These are phyloP conservation scores for Oryzias dopingdopingensis DNA, from an alignment of 2,797 vertebrate species.

Conservation along the genomic window DNA sequence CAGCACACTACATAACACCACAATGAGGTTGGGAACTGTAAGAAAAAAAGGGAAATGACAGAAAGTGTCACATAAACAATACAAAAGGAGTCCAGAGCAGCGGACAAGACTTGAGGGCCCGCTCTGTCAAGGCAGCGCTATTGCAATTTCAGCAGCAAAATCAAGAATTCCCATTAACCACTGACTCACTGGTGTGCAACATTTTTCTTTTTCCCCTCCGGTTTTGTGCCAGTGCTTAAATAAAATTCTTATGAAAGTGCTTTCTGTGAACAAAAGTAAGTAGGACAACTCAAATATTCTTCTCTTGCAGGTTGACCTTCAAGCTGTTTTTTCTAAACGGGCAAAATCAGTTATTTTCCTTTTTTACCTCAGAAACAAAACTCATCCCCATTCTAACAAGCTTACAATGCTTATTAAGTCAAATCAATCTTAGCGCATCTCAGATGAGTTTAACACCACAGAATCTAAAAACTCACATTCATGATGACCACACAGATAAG, in stretches of 20 bases:
- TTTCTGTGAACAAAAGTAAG: constrained; percentile 7
- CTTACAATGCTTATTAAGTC: too few relatives aligned
- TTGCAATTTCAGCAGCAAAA: constrained; percentile 29
- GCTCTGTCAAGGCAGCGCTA: constrained; percentile 4
- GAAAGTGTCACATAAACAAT: constrained; percentile 20
- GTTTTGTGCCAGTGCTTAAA: constrained; percentile 31
- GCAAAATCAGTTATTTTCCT: too few relatives aligned
- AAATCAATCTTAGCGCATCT: not conserved
- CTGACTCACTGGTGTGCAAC: constrained; percentile 31
- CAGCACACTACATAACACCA: constrained; percentile 26
- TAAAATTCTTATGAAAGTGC: constrained; percentile 19
- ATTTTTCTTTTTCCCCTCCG: constrained; percentile 17
- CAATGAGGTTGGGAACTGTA: constrained; percentile 13
- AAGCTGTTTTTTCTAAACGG: not conserved
- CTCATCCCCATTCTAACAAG: too few relatives aligned
- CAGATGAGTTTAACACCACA: constrained; percentile 19
- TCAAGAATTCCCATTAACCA: constrained; percentile 36
- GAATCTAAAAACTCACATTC: not conserved
- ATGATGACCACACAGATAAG: not conserved
- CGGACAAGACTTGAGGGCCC: not conserved
- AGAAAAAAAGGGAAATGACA: constrained; percentile 3
- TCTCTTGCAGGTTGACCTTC: not conserved
- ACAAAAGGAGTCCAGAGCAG: constrained; percentile 16
- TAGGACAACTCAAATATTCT: not conserved
- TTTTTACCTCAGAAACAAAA: too few relatives aligned